Evolutionary conservation across 2,888 invertebrate species (phyloP).

Genomic region (Hydropsyche betteni): DNA sequence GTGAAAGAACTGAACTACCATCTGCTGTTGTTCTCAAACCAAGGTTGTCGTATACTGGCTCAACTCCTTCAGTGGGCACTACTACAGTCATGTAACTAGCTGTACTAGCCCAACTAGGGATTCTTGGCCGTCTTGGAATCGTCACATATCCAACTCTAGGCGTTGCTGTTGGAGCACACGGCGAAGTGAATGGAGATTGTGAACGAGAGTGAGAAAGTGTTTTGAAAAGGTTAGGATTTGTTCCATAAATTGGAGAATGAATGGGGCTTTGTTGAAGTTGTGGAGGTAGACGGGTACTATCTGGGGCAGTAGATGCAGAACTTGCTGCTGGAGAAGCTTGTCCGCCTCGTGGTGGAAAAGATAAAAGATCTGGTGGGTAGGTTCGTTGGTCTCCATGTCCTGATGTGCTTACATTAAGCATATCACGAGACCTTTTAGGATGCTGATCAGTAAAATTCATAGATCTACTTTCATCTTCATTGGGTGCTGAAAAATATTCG

Average conservation of each 20-base stretch:
- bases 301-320: slow-evolving; percentile 82
- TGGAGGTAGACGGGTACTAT: slow-evolving; percentile 70
- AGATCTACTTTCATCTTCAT: slow-evolving; percentile 76
- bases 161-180: slow-evolving; percentile 72
- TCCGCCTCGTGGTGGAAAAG: slow-evolving; percentile 76
- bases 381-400: slow-evolving; percentile 67
- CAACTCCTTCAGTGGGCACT: slow-evolving; percentile 67
- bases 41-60: slow-evolving; percentile 87
- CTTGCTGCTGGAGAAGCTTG: slow-evolving; percentile 83
- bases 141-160: slow-evolving; percentile 86
- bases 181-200: slow-evolving; percentile 79
- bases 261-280: slow-evolving; percentile 73
- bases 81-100: slow-evolving; percentile 58
- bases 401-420: slow-evolving; percentile 66
- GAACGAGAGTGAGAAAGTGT: slow-evolving; percentile 83
- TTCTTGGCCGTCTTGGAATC: slow-evolving; percentile 83
- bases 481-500: slow-evolving; percentile 63
- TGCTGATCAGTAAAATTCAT: slow-evolving; percentile 71
- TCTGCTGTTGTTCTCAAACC: slow-evolving; percentile 86
- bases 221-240: slow-evolving; percentile 75
- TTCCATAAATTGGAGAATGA: slow-evolving; percentile 73
- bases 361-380: slow-evolving; percentile 82
- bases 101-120: slow-evolving; percentile 82
- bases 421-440: slow-evolving; percentile 66
- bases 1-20: slow-evolving; percentile 81